Evolutionary conservation across 2,888 invertebrate species (phyloP), one percentile per base, ranked within the genome.

Genomic region (Norana najaformis): DNA sequence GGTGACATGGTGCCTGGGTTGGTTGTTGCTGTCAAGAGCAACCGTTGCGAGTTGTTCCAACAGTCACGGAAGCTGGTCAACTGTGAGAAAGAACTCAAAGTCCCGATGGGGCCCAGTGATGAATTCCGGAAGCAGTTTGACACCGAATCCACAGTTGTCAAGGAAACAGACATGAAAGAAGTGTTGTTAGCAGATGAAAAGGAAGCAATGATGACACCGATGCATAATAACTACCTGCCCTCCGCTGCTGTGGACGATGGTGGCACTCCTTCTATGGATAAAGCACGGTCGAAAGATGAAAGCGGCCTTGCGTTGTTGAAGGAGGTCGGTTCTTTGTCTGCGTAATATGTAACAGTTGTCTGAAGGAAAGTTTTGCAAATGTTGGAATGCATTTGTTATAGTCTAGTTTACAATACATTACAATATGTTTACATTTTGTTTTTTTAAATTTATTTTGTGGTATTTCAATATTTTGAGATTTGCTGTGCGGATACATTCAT

Each of bases 1-100:
- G 96, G 96, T 1, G 96, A 95, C 96, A 92, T 96, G 96, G 95
- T 97, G 36, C 96, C 97, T 93, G 97, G 97, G 94, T 95, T 98
- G 96, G 95, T 97, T 96, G 92, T 96, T 96, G 95, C 96, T 96
- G 93, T 91, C 18, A 90, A 89, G 89, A 38, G 88, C n/a, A 89
- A 89, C 37, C 83, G 89, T 30, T 91, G 91, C 83, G 90, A 91
- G 30, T 30, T 34, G 88, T 88, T 30, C 39, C 85, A 85, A 36
- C 85, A 85, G 23, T 35, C 37, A 20, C 69, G 69, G 88, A 82
- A 82, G 82, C 47, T 69, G 30, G 89, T 23, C 38, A 90, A 89
- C 89, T 85, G 88, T 18, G 85, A 85, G 85, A 85, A 85, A 85
- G 85, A 35, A 30, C 69, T 69, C n/a, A 69, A n/a, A 5, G 69